Evolutionary conservation across 2,797 vertebrate genomes (phyloP).

Genomic region (Limosa lapponica): DNA sequence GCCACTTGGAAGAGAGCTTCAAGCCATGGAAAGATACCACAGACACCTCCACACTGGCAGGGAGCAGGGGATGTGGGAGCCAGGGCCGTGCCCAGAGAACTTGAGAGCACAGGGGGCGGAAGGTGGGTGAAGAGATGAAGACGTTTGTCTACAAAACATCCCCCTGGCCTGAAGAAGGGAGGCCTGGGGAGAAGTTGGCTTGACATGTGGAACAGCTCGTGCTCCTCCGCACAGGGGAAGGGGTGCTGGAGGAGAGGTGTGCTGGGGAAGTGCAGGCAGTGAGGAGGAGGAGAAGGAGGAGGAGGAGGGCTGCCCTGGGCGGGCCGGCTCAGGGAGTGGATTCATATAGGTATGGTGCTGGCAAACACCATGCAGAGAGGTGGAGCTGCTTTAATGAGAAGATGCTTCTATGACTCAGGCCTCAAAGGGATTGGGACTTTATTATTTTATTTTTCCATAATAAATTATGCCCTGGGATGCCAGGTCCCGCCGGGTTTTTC

Average conservation of each 20-base stretch:
- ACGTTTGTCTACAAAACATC: not conserved
- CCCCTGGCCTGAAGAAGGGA: not conserved
- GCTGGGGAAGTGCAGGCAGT: not conserved
- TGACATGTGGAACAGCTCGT: not conserved
- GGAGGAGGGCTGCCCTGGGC: constrained; percentile 26
- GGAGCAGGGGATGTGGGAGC: not conserved
- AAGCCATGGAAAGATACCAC: constrained; percentile 48
- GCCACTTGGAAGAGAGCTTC: constrained; percentile 71
- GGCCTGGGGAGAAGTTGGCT: not conserved
- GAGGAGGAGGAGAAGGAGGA: not conserved
- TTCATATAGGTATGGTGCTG: constrained; percentile 33
- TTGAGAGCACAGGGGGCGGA: not conserved
- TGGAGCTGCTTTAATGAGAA: constrained; percentile 77
- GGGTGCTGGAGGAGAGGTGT: not conserved
- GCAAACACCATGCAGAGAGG: constrained; percentile 62
- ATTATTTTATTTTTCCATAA: constrained; percentile 81
- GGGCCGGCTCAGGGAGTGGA: constrained; percentile 12
- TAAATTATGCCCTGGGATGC: constrained; percentile 77
- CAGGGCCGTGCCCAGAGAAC: not conserved
- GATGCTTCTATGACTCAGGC: constrained; percentile 78
- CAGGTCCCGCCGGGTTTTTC: constrained; percentile 73
- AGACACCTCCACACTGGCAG: not conserved
- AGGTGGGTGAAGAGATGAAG: not conserved
- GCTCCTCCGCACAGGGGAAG: not conserved
- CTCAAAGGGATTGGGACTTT: constrained; percentile 77